Evolutionary conservation across 1,140 invertebrate species (phyloP).

Genomic region (Scaptomyza graminum): DNA sequence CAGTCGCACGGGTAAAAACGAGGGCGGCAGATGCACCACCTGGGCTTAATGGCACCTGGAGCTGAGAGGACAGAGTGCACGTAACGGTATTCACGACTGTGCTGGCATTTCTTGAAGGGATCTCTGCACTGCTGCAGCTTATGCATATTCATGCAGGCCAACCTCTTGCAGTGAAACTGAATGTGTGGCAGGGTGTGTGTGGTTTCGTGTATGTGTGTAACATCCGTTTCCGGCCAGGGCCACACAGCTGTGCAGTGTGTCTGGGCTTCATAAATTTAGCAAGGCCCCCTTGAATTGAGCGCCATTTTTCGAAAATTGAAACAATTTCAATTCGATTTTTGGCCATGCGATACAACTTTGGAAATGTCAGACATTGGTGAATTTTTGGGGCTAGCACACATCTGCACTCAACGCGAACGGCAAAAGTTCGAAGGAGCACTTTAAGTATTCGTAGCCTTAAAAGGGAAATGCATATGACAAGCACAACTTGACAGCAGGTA

Average conservation of each 20-base stretch:
- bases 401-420: conserved; percentile 41
- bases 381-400: conserved; percentile 18
- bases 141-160: conserved; percentile 66
- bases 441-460: conserved; percentile 42
- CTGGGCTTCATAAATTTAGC: conserved; percentile 55
- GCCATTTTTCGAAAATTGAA: conserved; percentile 73
- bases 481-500: conserved; percentile 43
- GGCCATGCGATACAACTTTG: conserved; percentile 16
- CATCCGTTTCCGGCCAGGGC: conserved; percentile 57
- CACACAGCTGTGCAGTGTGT: conserved; percentile 13
- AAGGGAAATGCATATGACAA: conserved; percentile 75
- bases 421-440: conserved; percentile 46
- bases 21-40: conserved; percentile 35
- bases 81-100: conserved; percentile 28
- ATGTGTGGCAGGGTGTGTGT: neutral
- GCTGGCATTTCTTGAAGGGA: conserved; percentile 60
- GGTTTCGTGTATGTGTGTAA: conserved; percentile 14
- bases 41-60: conserved; percentile 58
- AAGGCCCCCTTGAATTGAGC: conserved; percentile 58
- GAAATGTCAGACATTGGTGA: neutral
- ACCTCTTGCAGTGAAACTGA: neutral
- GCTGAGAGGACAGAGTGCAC: conserved; percentile 8
- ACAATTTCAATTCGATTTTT: conserved; percentile 75
- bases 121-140: conserved; percentile 45
- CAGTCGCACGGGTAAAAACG: conserved; percentile 4